A percentile compares a stretch with the other conserved stretches of the same genome.
Evolutionary conservation across 2,888 invertebrate species (phyloP).

Genomic region (Plagiodera versicolora): DNA sequence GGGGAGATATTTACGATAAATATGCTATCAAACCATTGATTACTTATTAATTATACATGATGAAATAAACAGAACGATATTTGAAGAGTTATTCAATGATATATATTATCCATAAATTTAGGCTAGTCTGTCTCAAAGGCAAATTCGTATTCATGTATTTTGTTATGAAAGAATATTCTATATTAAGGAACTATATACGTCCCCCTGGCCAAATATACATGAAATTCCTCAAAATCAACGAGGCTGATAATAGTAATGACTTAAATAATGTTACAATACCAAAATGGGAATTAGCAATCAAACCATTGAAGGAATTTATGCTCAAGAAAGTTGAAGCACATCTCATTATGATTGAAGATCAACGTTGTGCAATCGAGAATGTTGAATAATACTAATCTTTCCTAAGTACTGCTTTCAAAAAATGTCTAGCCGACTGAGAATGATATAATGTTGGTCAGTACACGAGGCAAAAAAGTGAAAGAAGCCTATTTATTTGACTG

Average conservation of each 20-base stretch:
- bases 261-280: not conserved
- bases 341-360: not conserved
- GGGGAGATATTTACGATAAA: conserved; percentile 20
- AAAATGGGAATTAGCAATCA: not conserved
- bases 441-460: not conserved
- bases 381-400: not conserved
- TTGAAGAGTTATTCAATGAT: too few species aligned
- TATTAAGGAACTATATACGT: too few species aligned
- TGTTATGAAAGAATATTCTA: too few species aligned
- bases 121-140: too few species aligned
- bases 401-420: not conserved
- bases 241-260: not conserved
- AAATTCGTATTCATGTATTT: too few species aligned
- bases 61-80: too few species aligned
- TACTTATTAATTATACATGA: conserved; percentile 10
- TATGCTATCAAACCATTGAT: conserved; percentile 16
- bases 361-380: not conserved
- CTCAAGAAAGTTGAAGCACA: not conserved
- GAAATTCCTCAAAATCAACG: not conserved
- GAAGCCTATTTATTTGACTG: too few species aligned
- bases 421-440: not conserved
- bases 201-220: not conserved
- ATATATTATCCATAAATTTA: too few species aligned
- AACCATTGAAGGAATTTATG: not conserved
- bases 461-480: not conserved